Base-by-base conservation (phyloP, 2,888 invertebrate species). In the Monochamus alternatus region DNA sequence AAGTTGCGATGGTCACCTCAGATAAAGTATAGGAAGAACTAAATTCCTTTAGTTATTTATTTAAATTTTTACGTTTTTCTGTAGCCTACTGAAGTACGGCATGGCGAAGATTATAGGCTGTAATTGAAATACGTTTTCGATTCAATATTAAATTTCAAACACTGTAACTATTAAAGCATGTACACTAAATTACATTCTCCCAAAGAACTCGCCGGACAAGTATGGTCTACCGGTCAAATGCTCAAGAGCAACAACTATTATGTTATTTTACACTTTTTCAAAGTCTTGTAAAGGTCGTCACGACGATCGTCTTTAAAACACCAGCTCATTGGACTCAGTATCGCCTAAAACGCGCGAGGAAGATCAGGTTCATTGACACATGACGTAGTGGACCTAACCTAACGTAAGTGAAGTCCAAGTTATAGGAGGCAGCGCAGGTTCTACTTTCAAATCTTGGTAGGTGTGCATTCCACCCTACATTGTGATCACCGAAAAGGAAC, bases 381-480 rank as follows among this genome's bases (percentile, higher is more conserved):
- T 81, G 83, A 82, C 85, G 83, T 83, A 81, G 81, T 81, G 83
- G 83, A 83, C 86, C 86, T 86, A 84, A 84, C 85, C 84, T 86
- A 84, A 84, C 84, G 82, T 85, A 84, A 85, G 82, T 79, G 82
- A 82, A 82, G 81, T 75, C 81, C 73, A 67, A 65, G 58, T 52
- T 71, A 55, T 44, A 65, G 65, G 31, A 44, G 67, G 58, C 67
- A 58, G 69, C 69, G 69, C 44, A 14, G 31, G 62, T 60, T 59
- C 59, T 72, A 73, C 78, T 78, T 78, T 76, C 78, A 70, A 74
- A 74, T 74, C 68, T 70, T 70, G 66, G 70, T 73, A 75, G 73
- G 76, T 43, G 69, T 76, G 73, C 77, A 79, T 82, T 70, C 81
- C 77, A 80, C 76, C 78, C 80, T 79, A 77, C 77, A 81, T 81